These are phyloP conservation scores for Poeciliopsis infans DNA, from an alignment of 2,797 vertebrate genomes.

Conservation along the genomic window DNA sequence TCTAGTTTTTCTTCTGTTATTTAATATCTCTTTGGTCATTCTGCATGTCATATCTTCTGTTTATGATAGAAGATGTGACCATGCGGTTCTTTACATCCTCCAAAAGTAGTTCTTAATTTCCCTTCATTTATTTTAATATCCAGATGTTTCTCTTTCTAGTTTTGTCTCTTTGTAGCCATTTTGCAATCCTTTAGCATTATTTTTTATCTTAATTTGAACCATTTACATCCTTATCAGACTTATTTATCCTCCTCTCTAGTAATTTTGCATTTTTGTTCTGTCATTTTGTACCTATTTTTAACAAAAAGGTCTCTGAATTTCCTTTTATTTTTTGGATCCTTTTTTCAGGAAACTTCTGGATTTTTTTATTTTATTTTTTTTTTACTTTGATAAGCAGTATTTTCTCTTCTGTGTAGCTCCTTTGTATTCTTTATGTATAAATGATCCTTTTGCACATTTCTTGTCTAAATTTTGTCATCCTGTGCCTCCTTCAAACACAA, in stretches of 20 bases:
- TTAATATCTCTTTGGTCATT: background rate
- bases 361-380: background rate
- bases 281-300: background rate
- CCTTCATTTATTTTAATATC: background rate
- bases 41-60: background rate
- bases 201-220: background rate
- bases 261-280: background rate
- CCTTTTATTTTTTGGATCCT: background rate
- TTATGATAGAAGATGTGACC: background rate
- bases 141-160: background rate
- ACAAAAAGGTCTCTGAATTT: background rate
- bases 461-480: background rate
- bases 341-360: background rate
- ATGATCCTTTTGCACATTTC: background rate
- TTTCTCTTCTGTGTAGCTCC: background rate
- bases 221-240: background rate
- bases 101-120: background rate
- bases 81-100: background rate
- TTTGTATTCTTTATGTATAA: background rate
- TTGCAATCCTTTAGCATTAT: background rate
- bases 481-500: background rate
- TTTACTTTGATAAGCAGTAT: background rate
- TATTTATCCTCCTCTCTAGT: background rate
- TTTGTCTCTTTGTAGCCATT: background rate
- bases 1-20: background rate